Conservation (phyloP, 1,140 invertebrate species). For the Pseudomyrmex dendroicus region DNA sequence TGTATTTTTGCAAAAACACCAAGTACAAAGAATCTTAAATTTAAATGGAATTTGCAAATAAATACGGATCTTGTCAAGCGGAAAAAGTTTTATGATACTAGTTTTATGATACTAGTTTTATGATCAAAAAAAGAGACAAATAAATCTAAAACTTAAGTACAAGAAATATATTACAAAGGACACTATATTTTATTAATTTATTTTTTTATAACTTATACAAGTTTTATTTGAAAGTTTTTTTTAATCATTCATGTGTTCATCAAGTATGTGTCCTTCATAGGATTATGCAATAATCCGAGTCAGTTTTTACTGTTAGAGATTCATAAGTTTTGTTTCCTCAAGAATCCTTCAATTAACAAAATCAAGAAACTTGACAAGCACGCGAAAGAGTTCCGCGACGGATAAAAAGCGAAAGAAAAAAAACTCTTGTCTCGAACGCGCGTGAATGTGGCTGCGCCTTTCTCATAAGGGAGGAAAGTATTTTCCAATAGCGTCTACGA, state of each 20-base stretch:
- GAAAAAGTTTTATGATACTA: constrained; percentile 37
- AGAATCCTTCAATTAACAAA: constrained; percentile 26
- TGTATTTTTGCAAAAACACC: constrained; percentile 1
- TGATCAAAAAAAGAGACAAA: not conserved
- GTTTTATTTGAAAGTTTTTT: not conserved
- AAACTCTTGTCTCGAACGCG: constrained; percentile 46
- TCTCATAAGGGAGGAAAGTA: constrained; percentile 63
- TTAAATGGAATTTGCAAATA: constrained; percentile 33
- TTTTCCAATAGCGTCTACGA: constrained; percentile 69
- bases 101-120: constrained; percentile 18
- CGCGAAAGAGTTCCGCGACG: constrained; percentile 1
- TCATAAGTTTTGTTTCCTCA: not conserved
- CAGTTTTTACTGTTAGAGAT: not conserved
- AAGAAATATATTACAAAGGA: not conserved
- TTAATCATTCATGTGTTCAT: not conserved
- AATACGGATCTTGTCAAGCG: constrained; percentile 14
- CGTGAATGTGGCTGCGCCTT: constrained; percentile 50
- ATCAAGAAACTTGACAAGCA: constrained; percentile 28
- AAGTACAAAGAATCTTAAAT: constrained; percentile 1
- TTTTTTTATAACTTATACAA: not conserved
- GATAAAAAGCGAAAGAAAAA: constrained; percentile 23
- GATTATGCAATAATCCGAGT: not conserved
- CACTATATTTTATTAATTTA: not conserved
- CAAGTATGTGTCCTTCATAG: not conserved
- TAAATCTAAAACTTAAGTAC: too few relatives aligned